phyloP scores from a whole-genome alignment of 2,797 vertebrate species.

The Heliangelus exortis region DNA sequence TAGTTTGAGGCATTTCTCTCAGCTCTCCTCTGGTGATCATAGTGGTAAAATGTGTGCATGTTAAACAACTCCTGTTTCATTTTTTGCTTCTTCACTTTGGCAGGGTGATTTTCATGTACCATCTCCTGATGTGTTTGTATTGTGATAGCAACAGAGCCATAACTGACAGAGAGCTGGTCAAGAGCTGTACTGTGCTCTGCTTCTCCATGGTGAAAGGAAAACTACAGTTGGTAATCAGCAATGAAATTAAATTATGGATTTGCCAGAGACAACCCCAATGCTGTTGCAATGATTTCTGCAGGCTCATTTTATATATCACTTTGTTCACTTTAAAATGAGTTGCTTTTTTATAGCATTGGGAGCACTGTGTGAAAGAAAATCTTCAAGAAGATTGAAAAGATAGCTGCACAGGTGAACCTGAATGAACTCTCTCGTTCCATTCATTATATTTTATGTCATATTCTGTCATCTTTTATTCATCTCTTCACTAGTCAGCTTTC shows the following conservation, averaged over 20 bases:
- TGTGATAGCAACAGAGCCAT: fast-evolving
- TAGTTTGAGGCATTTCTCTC: background rate
- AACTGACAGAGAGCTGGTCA: background rate
- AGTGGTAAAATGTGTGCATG: background rate
- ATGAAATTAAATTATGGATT: background rate
- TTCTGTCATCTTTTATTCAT: background rate
- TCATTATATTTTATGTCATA: background rate
- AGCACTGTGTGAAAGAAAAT: background rate
- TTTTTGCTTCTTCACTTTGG: background rate
- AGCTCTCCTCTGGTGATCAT: background rate
- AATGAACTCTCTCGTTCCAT: background rate
- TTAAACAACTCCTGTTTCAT: background rate
- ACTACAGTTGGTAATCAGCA: background rate
- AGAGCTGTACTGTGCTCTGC: background rate
- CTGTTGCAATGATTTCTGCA: background rate
- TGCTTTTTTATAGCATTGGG: background rate
- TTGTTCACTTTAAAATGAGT: background rate
- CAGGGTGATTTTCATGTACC: fast-evolving
- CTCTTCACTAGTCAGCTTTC: background rate
- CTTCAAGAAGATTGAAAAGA: background rate
- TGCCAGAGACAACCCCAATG: background rate
- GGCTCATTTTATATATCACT: background rate
- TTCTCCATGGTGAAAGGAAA: background rate
- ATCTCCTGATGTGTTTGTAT: background rate
- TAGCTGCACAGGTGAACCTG: background rate